Conservation (phyloP, 2,797 vertebrate genomes). For the Takifugu rubripes region DNA sequence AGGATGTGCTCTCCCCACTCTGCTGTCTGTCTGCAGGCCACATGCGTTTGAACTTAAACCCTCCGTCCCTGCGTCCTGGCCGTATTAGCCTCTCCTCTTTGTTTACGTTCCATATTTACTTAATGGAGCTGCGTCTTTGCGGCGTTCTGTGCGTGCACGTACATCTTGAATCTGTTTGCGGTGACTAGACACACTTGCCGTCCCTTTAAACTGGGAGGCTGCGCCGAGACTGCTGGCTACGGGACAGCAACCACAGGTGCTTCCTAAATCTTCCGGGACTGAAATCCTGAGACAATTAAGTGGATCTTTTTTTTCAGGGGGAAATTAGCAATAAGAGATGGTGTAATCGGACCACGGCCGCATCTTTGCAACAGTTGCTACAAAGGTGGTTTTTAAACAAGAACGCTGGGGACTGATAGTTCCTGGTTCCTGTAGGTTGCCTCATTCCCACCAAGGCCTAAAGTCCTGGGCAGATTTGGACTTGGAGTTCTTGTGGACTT, state of each 20-base stretch:
- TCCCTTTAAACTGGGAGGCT: not conserved
- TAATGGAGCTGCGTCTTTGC: not conserved
- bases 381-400: too few relatives aligned
- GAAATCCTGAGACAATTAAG: not conserved
- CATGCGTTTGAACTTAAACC: not conserved
- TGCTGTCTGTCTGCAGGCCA: conserved; percentile 26
- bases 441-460: not conserved
- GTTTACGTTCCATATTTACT: not conserved
- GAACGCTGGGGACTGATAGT: too few relatives aligned
- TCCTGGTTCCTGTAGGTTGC: too few relatives aligned
- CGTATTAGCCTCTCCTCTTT: too few relatives aligned
- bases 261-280: not conserved
- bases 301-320: not conserved
- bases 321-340: not conserved
- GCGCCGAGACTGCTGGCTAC: not conserved
- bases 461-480: not conserved
- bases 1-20: conserved; percentile 33
- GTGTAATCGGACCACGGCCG: not conserved
- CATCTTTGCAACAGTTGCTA: too few relatives aligned
- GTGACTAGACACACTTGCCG: not conserved
- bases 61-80: too few relatives aligned
- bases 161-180: not conserved
- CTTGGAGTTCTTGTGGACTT: too few relatives aligned
- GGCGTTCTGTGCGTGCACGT: not conserved
- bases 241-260: not conserved